These are phyloP conservation scores for Zygogramma bicolorata DNA, from an alignment of 2,888 invertebrate species.

Conservation along the genomic window DNA sequence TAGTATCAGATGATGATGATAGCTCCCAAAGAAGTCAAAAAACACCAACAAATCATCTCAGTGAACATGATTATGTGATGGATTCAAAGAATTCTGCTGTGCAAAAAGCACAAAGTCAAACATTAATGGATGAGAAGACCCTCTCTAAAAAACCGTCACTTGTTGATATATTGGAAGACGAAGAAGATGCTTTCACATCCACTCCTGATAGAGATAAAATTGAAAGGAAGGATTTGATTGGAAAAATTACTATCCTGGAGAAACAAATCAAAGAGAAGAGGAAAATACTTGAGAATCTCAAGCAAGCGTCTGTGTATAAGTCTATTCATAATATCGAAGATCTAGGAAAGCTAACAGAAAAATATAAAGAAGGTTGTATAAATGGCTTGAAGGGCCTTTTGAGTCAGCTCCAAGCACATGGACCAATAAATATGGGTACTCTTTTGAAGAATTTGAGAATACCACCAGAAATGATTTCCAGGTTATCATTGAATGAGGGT, in stretches of 20 bases:
- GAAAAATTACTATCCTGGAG: conserved; percentile 39
- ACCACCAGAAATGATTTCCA: conserved; percentile 32
- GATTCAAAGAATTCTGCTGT: neutral
- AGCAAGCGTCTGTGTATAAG: conserved; percentile 50
- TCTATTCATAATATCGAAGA: conserved; percentile 67
- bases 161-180: conserved; percentile 28
- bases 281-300: conserved; percentile 42
- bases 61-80: neutral
- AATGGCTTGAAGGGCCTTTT: conserved; percentile 69
- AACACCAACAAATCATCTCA: neutral
- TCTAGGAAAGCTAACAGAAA: conserved; percentile 67
- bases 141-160: neutral
- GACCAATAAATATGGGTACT: conserved; percentile 67
- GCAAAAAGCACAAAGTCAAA: conserved; percentile 1
- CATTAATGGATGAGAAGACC: conserved; percentile 5
- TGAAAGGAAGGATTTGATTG: conserved; percentile 36
- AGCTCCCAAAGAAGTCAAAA: conserved; percentile 8
- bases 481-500: neutral
- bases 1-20: conserved; percentile 18
- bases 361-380: conserved; percentile 71
- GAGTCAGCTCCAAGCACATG: conserved; percentile 65
- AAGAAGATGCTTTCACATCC: conserved; percentile 45
- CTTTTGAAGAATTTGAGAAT: conserved; percentile 55
- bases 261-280: conserved; percentile 43
- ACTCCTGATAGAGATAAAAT: conserved; percentile 41